Percentiles rank a stretch among this genome's conserved stretches.
These are phyloP conservation scores for Crocodylus rhombifer DNA, from an alignment of 2,797 vertebrate species.

Conservation along the genomic window DNA sequence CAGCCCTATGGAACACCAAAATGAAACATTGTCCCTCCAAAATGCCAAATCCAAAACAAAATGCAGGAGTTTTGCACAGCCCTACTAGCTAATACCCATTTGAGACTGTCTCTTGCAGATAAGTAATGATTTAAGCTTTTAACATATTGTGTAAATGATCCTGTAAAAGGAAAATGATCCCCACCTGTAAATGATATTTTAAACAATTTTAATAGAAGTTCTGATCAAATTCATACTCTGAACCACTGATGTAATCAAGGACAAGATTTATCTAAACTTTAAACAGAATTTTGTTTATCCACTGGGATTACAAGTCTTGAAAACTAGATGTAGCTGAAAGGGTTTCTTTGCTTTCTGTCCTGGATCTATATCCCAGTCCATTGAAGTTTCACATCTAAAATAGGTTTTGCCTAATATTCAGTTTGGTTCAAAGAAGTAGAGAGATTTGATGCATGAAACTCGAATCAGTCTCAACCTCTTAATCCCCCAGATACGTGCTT, in stretches of 20 bases:
- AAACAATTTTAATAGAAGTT: conserved; percentile 8
- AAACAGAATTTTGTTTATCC: conserved; percentile 10
- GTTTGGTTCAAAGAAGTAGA: background rate
- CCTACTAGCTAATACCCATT: background rate
- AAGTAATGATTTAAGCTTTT: background rate
- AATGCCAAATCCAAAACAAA: too few species aligned
- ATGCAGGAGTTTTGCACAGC: too few species aligned
- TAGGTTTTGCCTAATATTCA: conserved; percentile 2
- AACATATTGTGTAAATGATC: background rate
- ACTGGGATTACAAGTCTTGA: background rate
- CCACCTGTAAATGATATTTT: background rate
- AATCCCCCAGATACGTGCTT: background rate
- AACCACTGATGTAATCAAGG: conserved; percentile 21
- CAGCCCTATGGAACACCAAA: too few species aligned
- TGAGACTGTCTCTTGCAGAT: background rate
- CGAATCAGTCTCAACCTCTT: background rate
- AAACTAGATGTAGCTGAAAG: background rate
- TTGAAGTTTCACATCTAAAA: background rate
- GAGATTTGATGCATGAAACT: background rate
- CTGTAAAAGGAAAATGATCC: background rate
- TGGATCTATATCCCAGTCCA: background rate
- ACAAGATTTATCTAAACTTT: background rate
- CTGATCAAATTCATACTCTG: conserved; percentile 13
- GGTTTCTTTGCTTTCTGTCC: background rate
- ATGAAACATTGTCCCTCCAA: too few species aligned